Evolutionary conservation across 2,888 invertebrate species (phyloP).

Genomic region (Chironomus riparius): DNA sequence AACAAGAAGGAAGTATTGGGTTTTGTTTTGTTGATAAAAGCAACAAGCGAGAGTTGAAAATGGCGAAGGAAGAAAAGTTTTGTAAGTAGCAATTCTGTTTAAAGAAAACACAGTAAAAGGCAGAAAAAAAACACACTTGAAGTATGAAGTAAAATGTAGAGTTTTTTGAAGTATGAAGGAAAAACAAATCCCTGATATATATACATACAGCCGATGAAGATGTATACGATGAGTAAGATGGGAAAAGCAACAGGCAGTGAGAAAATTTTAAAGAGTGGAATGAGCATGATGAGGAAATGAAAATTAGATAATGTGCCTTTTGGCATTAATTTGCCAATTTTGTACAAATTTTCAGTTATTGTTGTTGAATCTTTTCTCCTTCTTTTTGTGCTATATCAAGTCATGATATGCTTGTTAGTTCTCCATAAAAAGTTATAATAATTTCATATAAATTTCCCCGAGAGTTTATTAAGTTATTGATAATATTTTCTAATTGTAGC

Average conservation of each 20-base stretch:
- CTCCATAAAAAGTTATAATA: too few species aligned
- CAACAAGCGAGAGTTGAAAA: neutral
- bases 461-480: too few species aligned
- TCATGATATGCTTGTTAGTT: neutral
- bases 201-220: neutral
- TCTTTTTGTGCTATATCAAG: neutral
- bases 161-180: too few species aligned
- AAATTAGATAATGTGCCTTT: conserved; percentile 14
- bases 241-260: neutral
- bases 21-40: neutral
- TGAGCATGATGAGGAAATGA: neutral
- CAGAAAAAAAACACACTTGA: neutral
- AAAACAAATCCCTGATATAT: neutral
- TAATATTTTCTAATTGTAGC: too few species aligned
- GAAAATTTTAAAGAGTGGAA: neutral
- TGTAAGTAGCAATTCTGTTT: neutral
- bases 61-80: neutral
- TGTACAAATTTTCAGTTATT: neutral
- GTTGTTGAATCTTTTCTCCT: neutral
- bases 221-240: neutral
- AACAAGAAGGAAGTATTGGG: neutral
- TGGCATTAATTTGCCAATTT: conserved; percentile 22
- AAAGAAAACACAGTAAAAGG: neutral
- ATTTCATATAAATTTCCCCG: too few species aligned
- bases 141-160: neutral